Evolutionary conservation across 2,888 invertebrate genomes (phyloP), one percentile per base, ranked within the genome.

Genomic region (Odontocolon sp.): DNA sequence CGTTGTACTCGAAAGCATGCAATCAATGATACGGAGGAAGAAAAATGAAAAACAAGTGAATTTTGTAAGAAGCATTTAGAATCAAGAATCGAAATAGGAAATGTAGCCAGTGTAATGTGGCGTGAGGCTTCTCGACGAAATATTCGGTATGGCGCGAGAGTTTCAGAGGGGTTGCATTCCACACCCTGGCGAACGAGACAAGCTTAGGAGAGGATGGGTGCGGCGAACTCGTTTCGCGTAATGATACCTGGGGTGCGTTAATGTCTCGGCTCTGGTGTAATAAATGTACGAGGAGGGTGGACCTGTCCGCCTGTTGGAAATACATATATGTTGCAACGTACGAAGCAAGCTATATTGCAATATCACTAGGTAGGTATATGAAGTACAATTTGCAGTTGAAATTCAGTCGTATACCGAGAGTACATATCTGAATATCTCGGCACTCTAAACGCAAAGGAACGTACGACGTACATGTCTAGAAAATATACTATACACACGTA

Each of bases 161-260:
- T 45, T 36, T 18, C 36, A 59, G 16, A 61, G 23, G 36, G 42
- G 50, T 6, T 28, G 47, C 26, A 47, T 28, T 54, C 54, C 54
- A 56, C 63, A 47, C 21, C 45, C 28, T 18, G 21, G 4, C 42
- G 31, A 50, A 21, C 45, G 66, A 67, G 67, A 14, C 38, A 26
- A 9, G 11, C 28, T 45, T 28, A 11, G 26, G 16, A 14, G 45
- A 50, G 75, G 54, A 64, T 64, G 57, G 21, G 59, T 59, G 42
- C 52, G 80, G 74, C 75, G 54, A 50, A 52, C 66, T 71, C 67
- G 56, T 64, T 68, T 28, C 73, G 63, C 47, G 68, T 73, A 77
- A 77, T 77, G 68, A 73, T 56, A 73, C 61, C 68, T 28, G 67
- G 71, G 71, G 70, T 71, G 72, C 72, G 61, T 77, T 77, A 77